phyloP scores from a whole-genome alignment of 2,113 vertebrate species.

The Urocolius indicus region DNA sequence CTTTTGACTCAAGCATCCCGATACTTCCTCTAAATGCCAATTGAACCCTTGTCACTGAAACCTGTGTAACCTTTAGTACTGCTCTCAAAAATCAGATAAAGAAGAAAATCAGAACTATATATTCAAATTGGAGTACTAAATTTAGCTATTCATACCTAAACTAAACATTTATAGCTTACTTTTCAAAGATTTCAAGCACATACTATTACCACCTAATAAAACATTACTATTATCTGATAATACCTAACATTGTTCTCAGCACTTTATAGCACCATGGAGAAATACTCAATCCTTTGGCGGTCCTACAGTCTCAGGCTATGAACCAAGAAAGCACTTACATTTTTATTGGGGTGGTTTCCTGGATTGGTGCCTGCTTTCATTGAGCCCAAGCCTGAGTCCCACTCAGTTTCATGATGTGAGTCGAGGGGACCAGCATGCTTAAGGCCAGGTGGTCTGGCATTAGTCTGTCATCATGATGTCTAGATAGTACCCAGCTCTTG shows the following conservation, averaged over 20 bases:
- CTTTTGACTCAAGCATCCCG: neutral
- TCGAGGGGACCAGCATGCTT: fast-evolving
- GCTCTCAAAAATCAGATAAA: neutral
- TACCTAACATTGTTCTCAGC: neutral
- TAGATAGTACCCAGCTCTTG: neutral
- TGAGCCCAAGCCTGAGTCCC: neutral
- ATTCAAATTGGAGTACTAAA: neutral
- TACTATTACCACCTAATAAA: neutral
- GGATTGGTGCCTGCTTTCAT: neutral
- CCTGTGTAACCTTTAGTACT: neutral
- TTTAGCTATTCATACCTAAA: neutral
- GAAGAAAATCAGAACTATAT: neutral
- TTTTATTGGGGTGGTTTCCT: neutral
- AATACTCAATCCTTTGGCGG: neutral
- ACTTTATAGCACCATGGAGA: neutral
- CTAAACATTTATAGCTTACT: neutral
- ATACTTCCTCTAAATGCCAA: fast-evolving
- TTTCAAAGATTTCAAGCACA: neutral
- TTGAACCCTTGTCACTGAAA: neutral
- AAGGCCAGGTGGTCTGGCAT: neutral
- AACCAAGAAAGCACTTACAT: neutral
- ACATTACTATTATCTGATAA: neutral
- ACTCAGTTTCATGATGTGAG: neutral
- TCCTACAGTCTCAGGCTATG: neutral
- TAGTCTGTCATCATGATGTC: neutral